Percentiles rank a stretch among this genome's conserved stretches.
Conservation (phyloP, 2,888 invertebrate species). For the Pseudococcus viburni region DNA sequence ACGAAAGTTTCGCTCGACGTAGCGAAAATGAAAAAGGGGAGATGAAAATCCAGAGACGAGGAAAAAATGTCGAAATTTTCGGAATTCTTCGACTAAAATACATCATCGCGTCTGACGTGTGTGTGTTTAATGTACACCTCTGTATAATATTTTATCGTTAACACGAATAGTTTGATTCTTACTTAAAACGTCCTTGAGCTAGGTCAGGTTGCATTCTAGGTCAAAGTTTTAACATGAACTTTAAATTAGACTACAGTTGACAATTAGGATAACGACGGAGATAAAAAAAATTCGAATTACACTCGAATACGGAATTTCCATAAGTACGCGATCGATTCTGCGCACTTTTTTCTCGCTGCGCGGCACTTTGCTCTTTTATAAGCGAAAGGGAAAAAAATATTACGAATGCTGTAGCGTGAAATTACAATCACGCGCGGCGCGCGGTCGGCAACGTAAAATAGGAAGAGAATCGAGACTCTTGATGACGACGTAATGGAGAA, state of each 20-base stretch:
- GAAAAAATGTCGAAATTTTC: constrained; percentile 17
- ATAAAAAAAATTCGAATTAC: constrained; percentile 20
- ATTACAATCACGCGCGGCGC: constrained; percentile 23
- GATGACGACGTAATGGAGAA: constrained; percentile 47
- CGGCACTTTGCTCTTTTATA: neutral
- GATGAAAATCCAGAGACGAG: neutral
- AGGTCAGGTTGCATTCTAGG: constrained; percentile 46
- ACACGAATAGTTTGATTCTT: constrained; percentile 32
- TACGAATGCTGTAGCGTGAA: constrained; percentile 30
- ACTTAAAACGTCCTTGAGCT: constrained; percentile 52
- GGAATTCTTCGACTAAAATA: constrained; percentile 27
- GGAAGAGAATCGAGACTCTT: constrained; percentile 47
- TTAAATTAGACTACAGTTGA: constrained; percentile 40
- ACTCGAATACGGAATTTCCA: neutral
- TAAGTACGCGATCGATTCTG: neutral
- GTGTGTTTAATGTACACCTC: constrained; percentile 7
- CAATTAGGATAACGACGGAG: constrained; percentile 1
- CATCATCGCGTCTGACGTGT: neutral
- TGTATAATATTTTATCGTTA: constrained; percentile 42
- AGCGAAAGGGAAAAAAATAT: constrained; percentile 11
- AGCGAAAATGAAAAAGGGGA: neutral
- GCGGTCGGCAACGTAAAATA: constrained; percentile 14
- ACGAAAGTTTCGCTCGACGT: neutral
- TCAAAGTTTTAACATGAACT: constrained; percentile 55
- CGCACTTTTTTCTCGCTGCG: neutral